Conservation (phyloP, 2,113 vertebrate genomes). For the Notarius quadriscutis region DNA sequence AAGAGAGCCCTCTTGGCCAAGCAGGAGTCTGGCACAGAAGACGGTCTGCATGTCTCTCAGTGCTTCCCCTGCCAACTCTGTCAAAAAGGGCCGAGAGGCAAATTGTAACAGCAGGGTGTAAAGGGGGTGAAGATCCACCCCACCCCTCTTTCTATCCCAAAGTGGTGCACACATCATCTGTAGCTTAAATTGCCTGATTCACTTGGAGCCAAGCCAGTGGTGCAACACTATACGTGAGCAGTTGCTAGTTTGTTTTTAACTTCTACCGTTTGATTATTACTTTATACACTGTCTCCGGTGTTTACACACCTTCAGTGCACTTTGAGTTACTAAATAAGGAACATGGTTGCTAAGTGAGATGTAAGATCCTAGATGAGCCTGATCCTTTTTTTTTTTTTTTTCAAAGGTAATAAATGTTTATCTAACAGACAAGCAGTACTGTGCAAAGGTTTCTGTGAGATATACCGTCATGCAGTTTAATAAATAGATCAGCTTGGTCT, state of each 20-base stretch:
- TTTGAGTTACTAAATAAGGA: conserved; percentile 3
- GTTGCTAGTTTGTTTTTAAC: conserved; percentile 52
- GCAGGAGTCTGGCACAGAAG: conserved; percentile 24
- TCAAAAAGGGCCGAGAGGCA: conserved; percentile 1
- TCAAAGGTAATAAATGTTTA: not conserved
- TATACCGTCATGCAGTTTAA: not conserved
- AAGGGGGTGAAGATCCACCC: not conserved
- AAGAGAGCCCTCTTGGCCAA: not conserved
- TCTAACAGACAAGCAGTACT: not conserved
- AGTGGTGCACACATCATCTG: conserved; percentile 32
- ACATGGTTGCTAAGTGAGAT: not conserved
- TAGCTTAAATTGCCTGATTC: conserved; percentile 17
- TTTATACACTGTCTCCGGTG: conserved; percentile 14
- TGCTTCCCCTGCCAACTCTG: conserved; percentile 50
- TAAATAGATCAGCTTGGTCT: not conserved
- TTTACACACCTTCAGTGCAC: conserved; percentile 28
- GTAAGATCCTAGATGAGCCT: not conserved
- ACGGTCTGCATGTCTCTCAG: conserved; percentile 44
- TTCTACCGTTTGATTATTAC: conserved; percentile 21
- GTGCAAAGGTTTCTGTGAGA: not conserved
- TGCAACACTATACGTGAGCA: conserved; percentile 8
- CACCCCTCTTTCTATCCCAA: not conserved
- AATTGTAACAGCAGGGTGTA: conserved; percentile 6
- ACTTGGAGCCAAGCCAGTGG: conserved; percentile 38
- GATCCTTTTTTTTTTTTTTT: not conserved